Percentiles rank a stretch among this genome's conserved stretches.
These are phyloP conservation scores for Ormyrus labotus DNA, from an alignment of 2,888 invertebrate species.

Conservation along the genomic window DNA sequence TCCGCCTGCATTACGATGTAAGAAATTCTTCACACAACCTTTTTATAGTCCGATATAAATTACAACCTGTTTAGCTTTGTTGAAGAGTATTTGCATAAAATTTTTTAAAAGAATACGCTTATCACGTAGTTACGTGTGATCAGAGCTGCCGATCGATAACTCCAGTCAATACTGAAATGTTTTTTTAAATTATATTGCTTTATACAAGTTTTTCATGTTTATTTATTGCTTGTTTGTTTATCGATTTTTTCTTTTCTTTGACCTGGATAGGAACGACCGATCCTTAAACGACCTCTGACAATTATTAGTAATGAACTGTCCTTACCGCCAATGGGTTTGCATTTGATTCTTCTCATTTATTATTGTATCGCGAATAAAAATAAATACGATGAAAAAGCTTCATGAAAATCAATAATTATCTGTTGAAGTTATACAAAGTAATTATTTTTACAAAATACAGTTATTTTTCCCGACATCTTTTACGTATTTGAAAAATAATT, in stretches of 20 bases:
- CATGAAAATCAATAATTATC: constrained; percentile 9
- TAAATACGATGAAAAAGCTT: constrained; percentile 5
- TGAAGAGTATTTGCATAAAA: background rate
- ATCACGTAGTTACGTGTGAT: background rate
- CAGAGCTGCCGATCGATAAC: background rate
- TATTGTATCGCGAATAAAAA: background rate
- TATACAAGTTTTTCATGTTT: constrained; percentile 9
- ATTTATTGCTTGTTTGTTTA: constrained; percentile 3
- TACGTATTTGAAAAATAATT: background rate
- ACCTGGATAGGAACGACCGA: constrained; percentile 25
- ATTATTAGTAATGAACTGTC: background rate
- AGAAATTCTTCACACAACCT: constrained; percentile 15
- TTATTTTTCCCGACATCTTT: background rate
- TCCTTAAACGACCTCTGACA: constrained; percentile 9
- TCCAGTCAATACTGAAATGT: constrained; percentile 5
- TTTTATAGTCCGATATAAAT: constrained; percentile 25
- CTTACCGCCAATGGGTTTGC: background rate
- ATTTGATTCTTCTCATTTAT: constrained; percentile 24
- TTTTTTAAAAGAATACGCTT: constrained; percentile 7
- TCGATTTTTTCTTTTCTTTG: background rate
- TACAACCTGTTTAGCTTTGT: constrained; percentile 1
- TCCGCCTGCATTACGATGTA: background rate
- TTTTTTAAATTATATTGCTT: background rate
- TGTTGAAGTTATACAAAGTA: background rate
- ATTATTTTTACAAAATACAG: background rate